phyloP scores from a whole-genome alignment of 2,113 vertebrate genomes.

The human (Homo sapiens) region GRCh38 chr11:131804001-131804500 shows the following conservation, averaged over 20 bases:
- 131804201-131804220: background rate
- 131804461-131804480: background rate
- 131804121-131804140: background rate
- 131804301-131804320: background rate
- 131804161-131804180: background rate
- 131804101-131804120: background rate
- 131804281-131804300: background rate
- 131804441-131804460: accelerated
- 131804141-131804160: background rate
- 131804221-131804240: constrained; percentile 3
- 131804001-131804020: background rate
- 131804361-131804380: background rate
- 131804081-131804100: background rate
- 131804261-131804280: background rate
- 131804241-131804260: background rate
- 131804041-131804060: background rate
- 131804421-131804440: background rate
- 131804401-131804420: background rate
- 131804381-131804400: background rate
- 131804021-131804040: background rate
- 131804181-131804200: background rate
- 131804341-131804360: background rate
- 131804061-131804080: constrained; percentile 28
- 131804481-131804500: accelerated
- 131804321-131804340: background rate